Percentiles rank a stretch among this genome's conserved stretches.
These are phyloP conservation scores for Myotis findleyi DNA, from an alignment of 2,797 vertebrate genomes.

Conservation along the genomic window DNA sequence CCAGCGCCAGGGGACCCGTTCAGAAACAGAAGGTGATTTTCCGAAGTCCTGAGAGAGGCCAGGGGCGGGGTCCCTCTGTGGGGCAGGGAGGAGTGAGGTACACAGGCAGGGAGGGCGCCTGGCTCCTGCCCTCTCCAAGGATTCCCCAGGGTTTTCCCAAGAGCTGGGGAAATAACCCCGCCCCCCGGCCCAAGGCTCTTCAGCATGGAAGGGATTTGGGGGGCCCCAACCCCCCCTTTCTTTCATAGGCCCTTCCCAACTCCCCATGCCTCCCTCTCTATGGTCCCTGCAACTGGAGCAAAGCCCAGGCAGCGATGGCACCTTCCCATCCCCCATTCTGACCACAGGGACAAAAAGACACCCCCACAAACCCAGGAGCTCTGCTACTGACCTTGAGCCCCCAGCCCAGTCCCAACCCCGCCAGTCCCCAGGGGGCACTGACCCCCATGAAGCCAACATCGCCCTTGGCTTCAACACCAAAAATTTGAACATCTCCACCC, in stretches of 20 bases:
- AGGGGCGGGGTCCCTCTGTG: not conserved
- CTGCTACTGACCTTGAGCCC: not conserved
- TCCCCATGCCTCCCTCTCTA: not conserved
- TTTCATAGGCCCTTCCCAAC: not conserved
- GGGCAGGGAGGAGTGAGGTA: too few species aligned
- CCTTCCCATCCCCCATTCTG: not conserved
- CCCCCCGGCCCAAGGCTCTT: not conserved
- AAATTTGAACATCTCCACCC: constrained; percentile 50
- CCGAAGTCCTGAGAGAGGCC: not conserved
- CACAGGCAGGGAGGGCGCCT: not conserved
- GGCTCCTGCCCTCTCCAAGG: not conserved
- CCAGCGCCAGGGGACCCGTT: not conserved
- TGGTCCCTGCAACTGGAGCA: not conserved
- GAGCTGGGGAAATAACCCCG: not conserved
- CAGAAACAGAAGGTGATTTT: not conserved
- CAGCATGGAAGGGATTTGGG: not conserved
- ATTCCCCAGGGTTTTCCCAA: not conserved
- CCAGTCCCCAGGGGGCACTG: not conserved
- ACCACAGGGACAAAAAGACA: not conserved
- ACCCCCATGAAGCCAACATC: not conserved
- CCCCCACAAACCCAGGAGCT: not conserved
- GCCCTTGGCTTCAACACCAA: constrained; percentile 56
- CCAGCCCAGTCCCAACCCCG: not conserved
- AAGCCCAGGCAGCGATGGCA: not conserved
- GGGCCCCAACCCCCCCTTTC: not conserved